Conservation (phyloP, 2,797 vertebrate genomes). For the Bryconaethiops microstoma region DNA sequence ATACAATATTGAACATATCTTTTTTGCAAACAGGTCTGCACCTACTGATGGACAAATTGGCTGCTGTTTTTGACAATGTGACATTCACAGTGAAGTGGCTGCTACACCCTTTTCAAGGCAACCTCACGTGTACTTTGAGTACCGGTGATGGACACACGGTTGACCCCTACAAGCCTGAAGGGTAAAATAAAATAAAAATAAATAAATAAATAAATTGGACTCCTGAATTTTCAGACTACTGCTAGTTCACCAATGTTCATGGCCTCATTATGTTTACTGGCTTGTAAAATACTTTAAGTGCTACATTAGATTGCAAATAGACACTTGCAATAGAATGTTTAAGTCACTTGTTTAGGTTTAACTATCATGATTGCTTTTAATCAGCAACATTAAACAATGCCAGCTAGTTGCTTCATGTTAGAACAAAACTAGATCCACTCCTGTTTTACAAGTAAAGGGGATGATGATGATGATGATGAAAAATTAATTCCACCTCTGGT, state of each 20-base stretch:
- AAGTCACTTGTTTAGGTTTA: neutral
- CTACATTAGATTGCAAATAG: neutral
- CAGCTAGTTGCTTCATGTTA: neutral
- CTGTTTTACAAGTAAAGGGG: too few species aligned
- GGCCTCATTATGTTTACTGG: too few species aligned
- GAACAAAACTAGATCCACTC: neutral
- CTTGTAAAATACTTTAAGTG: neutral
- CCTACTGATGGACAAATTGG: slow-evolving; percentile 75
- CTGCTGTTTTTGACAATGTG: slow-evolving; percentile 83
- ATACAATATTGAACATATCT: too few species aligned
- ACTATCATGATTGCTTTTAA: neutral
- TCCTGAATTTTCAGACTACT: slow-evolving; percentile 61
- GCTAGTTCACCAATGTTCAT: neutral
- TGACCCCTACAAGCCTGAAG: slow-evolving; percentile 85
- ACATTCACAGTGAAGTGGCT: slow-evolving; percentile 88
- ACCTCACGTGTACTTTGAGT: slow-evolving; percentile 89
- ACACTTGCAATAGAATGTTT: neutral
- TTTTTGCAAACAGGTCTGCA: slow-evolving; percentile 75
- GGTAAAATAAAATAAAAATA: slow-evolving; percentile 74
- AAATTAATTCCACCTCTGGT: neutral
- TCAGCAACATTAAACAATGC: neutral
- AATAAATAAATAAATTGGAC: too few species aligned
- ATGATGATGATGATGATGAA: too few species aligned
- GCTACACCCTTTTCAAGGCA: slow-evolving; percentile 88
- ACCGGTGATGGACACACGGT: slow-evolving; percentile 87